Base-by-base conservation (phyloP, 1,140 invertebrate species). In the Spodoptera litura region DNA sequence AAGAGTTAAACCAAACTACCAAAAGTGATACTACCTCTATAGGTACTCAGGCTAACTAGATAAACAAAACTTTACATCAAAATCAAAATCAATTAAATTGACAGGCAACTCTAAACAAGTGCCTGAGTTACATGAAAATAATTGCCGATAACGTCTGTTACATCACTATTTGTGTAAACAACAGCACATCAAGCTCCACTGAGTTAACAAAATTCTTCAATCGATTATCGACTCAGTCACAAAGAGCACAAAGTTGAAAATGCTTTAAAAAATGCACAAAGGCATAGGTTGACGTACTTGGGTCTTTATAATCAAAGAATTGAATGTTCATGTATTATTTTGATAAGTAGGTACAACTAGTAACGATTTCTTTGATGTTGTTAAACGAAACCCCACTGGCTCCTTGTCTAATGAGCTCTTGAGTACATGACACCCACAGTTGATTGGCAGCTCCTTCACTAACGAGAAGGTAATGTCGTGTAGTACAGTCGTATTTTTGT, bases 111-210 rank as follows among this genome's bases (percentile, higher is more conserved):
- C 62, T 49, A 66, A 66, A 12, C 44, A 66, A 66, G 62, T 66
- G 62, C 25, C 49, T 66, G 20, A 20, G 20, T 20, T n/a, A 13
- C 44, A 64, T 64, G 38, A 15, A 64, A 44, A 66, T 66, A 66
- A 51, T 66, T 49, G 20, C 10, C 6, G 31, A 35, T 62, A 62
- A 62, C 59, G 59, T 62, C 59, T 38, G 59, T n/a, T 38, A 62
- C 13, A 62, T 62, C 59, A 35, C 59, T 13, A 62, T 62, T 62
- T 10, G 56, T 59, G 53, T 55, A 15, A n/a, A 55, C 4, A 55
- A 15, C 53, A 55, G 15, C n/a, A 55, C 53, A 55, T 31, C 31
- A 31, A 31, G 1, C 31, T 31, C 31, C 2, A 4, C 31, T 5
- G 0, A 5, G 0, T 5, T 4, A 31, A 31, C 31, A 31, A 31